Base-by-base conservation (phyloP, 2,113 vertebrate species). In the Monopterus albus region DNA sequence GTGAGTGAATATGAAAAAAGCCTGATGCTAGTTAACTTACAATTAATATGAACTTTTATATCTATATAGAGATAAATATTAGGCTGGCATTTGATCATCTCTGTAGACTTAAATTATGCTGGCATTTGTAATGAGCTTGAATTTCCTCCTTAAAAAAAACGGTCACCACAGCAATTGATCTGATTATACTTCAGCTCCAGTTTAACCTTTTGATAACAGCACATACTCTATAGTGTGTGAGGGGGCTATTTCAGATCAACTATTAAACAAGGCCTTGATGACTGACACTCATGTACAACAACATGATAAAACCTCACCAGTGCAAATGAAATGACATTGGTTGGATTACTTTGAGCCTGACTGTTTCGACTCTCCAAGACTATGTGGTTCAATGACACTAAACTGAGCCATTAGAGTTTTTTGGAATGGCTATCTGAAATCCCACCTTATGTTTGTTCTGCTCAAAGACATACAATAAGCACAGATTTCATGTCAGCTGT, bases 61-160 rank as follows among this genome's bases (percentile, higher is more conserved):
- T 68, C 21, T 53, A 36, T 63, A 55, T 57, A 76, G 15, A 58
- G 26, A 72, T 73, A 55, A 62, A 81, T 68, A 68, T 80, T 66
- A 68, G 69, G 81, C 77, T 88, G 84, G 78, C 42, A 52, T 79
- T 80, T 78, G 67, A 84, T 81, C 39, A 29, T 65, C 52, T 74
- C 33, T 79, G 39, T 66, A 20, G 62, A 65, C 59, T 74, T 53
- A 42, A 72, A 73, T 74, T 20, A 79, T 70, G 66, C 84, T 87
- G 82, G 81, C 74, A 83, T 62, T 72, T 60, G 47, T 73, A 39
- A 53, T 49, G 52, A 40, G 47, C 21, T 63, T 57, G 4, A 21
- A 49, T 49, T 60, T 75, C 42, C 11, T 61, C 42, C n/a, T 28
- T 14, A 38, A 26, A 62, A 39, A 21, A 39, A 58, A 64, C 35